Conservation (phyloP, 2,888 invertebrate species). For the Ferrisia virgata region DNA sequence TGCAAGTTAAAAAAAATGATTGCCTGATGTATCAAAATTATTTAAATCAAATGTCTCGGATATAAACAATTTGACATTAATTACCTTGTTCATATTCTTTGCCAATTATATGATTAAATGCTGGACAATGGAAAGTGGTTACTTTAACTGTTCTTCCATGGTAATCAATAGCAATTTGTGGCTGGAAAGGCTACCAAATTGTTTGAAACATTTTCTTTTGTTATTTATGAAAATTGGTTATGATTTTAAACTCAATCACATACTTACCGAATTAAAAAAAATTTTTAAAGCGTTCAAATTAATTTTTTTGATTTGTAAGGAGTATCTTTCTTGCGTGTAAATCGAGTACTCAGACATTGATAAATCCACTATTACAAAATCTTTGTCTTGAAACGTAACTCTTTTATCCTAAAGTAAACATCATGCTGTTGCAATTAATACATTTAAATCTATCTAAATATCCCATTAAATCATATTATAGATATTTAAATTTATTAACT, state of each 20-base stretch:
- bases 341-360: neutral
- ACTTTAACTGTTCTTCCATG: neutral
- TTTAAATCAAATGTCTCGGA: neutral
- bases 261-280: slow-evolving; percentile 15
- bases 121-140: slow-evolving; percentile 25
- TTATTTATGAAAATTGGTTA: neutral
- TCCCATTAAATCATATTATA: neutral
- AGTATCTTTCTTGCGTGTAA: neutral
- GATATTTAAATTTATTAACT: too few relatives aligned
- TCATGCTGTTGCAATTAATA: neutral
- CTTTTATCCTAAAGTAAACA: neutral
- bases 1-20: neutral
- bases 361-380: neutral
- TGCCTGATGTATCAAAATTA: neutral
- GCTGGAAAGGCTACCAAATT: neutral
- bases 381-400: neutral
- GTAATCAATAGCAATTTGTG: neutral
- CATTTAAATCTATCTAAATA: too few relatives aligned
- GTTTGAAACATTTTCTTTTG: neutral
- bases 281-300: neutral
- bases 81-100: neutral
- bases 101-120: neutral
- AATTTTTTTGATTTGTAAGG: neutral
- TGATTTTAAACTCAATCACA: neutral
- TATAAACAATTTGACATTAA: too few relatives aligned